These are phyloP conservation scores for Polietes domitor DNA, from an alignment of 2,888 invertebrate species.

Conservation along the genomic window DNA sequence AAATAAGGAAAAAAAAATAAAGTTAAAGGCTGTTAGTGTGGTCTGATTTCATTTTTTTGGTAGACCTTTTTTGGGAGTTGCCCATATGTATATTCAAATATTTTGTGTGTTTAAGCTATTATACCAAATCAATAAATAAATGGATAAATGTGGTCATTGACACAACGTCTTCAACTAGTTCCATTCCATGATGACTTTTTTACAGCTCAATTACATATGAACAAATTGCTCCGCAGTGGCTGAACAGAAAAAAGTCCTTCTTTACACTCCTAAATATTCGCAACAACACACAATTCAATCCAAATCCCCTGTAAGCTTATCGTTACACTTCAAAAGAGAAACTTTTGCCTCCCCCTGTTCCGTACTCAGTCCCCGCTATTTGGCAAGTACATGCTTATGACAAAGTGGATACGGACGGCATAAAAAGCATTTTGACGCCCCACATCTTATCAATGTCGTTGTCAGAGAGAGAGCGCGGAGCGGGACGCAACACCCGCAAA, in stretches of 20 bases:
- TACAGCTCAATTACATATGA: neutral
- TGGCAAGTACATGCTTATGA: constrained; percentile 34
- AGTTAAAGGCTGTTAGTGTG: too few species aligned
- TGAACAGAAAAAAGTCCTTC: neutral
- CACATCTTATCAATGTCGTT: constrained; percentile 58
- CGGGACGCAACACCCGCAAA: neutral
- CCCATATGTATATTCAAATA: too few species aligned
- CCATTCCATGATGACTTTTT: too few species aligned
- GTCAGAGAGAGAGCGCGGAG: neutral
- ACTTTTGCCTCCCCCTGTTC: neutral
- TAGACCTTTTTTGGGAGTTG: too few species aligned
- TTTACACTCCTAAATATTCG: neutral
- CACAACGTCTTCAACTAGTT: too few species aligned
- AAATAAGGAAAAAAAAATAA: too few species aligned
- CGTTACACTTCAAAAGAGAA: constrained; percentile 29
- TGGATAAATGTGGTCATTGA: too few species aligned
- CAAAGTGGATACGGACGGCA: constrained; percentile 42
- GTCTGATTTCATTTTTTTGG: too few species aligned
- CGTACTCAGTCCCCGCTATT: neutral
- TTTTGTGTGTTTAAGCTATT: too few species aligned
- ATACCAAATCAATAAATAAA: too few species aligned
- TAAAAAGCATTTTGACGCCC: constrained; percentile 52
- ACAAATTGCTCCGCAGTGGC: neutral
- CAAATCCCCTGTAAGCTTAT: constrained; percentile 50
- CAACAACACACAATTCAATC: constrained; percentile 52